Percentiles rank a stretch among this genome's conserved stretches.
Evolutionary conservation across 2,888 invertebrate species (phyloP).

Genomic region (Cephus pygmeus): DNA sequence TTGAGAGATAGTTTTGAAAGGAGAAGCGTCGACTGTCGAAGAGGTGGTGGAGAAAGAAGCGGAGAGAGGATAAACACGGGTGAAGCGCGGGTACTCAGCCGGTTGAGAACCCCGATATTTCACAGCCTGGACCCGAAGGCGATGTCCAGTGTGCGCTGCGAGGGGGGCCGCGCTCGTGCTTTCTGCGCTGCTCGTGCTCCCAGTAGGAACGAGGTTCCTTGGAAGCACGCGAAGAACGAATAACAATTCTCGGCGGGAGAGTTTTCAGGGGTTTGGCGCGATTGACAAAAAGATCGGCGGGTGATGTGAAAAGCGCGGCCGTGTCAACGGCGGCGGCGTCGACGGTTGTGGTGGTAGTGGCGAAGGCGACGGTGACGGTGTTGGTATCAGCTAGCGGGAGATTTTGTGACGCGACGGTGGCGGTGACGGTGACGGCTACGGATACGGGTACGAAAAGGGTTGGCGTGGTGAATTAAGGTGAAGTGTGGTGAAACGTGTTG

Average conservation of each 20-base stretch:
- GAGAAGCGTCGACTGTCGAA: conserved; percentile 7
- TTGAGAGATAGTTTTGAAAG: conserved; percentile 22
- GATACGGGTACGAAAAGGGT: conserved; percentile 17
- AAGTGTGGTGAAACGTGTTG: conserved; percentile 22
- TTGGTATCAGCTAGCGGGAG: conserved; percentile 5
- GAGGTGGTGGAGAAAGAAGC: neutral
- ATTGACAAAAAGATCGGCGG: conserved; percentile 1
- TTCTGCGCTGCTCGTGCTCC: conserved; percentile 29
- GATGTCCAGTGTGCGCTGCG: conserved; percentile 48
- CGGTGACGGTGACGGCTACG: conserved; percentile 26
- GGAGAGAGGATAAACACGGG: conserved; percentile 8
- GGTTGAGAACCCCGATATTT: conserved; percentile 50
- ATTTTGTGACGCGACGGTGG: conserved; percentile 20
- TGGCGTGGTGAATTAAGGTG: conserved; percentile 22
- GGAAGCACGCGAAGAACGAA: neutral
- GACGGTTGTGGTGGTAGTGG: neutral
- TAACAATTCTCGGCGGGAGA: conserved; percentile 1
- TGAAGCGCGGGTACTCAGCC: conserved; percentile 7
- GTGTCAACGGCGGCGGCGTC: neutral
- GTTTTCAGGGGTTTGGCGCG: neutral
- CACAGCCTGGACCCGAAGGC: conserved; percentile 42
- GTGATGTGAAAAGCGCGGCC: conserved; percentile 7
- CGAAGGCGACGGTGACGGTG: neutral
- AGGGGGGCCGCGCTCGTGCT: conserved; percentile 42
- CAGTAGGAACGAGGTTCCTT: neutral